Evolutionary conservation across 2,113 vertebrate species (phyloP).

Genomic region (Calypte anna): DNA sequence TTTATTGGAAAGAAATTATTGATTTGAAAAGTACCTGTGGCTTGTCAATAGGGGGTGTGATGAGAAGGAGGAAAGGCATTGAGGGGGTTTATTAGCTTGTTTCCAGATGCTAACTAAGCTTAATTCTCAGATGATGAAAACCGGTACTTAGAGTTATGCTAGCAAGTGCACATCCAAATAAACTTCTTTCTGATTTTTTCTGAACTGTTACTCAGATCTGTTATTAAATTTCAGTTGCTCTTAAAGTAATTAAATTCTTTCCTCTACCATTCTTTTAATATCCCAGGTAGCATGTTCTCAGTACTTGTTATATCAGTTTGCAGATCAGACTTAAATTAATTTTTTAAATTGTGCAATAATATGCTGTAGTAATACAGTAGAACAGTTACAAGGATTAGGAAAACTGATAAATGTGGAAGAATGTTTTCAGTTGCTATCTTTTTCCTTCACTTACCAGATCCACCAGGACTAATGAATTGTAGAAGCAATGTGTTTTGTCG

Average conservation of each 20-base stretch:
- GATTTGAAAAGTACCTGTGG: conserved; percentile 55
- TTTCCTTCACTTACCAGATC: conserved; percentile 15
- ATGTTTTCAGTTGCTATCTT: not conserved
- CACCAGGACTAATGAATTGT: not conserved
- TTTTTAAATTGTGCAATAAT: not conserved
- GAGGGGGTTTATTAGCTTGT: not conserved
- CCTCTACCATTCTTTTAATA: not conserved
- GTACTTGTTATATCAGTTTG: conserved; percentile 5
- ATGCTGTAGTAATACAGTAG: not conserved
- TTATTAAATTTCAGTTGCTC: not conserved
- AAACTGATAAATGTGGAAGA: not conserved
- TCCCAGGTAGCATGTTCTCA: not conserved
- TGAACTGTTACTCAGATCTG: not conserved
- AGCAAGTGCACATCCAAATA: not conserved
- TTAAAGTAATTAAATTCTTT: conserved; percentile 18
- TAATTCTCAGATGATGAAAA: conserved; percentile 22
- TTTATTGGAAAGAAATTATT: conserved; percentile 6
- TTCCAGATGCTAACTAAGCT: conserved; percentile 11
- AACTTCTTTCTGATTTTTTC: not conserved
- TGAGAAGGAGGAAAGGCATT: conserved; percentile 39
- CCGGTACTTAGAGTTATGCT: not conserved
- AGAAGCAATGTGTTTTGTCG: conserved; percentile 27
- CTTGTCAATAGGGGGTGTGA: conserved; percentile 61
- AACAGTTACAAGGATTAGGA: not conserved
- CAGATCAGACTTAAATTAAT: not conserved